A percentile compares a stretch with the other conserved stretches of the same genome.
Conservation (phyloP, 2,888 invertebrate genomes). For the Acrocera orbiculus region DNA sequence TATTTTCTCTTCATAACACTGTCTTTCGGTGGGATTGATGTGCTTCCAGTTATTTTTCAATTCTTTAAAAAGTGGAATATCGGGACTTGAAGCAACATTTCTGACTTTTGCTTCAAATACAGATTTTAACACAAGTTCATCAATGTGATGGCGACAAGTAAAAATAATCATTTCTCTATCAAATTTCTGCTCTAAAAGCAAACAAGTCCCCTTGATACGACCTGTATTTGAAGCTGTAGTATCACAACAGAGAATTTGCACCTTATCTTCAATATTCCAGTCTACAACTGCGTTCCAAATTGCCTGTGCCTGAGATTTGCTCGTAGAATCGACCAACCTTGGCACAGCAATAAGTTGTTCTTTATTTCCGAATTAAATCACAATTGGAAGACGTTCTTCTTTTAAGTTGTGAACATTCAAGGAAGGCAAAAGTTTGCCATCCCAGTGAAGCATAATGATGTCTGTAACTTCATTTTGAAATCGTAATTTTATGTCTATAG, state of each 20-base stretch:
- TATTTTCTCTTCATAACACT: too few relatives aligned
- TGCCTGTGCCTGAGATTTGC: slow-evolving; percentile 14
- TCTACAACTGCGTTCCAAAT: slow-evolving; percentile 13
- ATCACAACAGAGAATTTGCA: slow-evolving; percentile 15
- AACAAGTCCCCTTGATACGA: slow-evolving; percentile 15
- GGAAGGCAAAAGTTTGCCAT: slow-evolving; percentile 20
- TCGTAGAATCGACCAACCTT: slow-evolving; percentile 15
- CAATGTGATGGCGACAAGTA: slow-evolving; percentile 9
- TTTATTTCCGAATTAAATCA: slow-evolving; percentile 19
- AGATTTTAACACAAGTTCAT: slow-evolving; percentile 15
- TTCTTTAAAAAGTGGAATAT: slow-evolving; percentile 14
- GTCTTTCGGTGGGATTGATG: too few relatives aligned
- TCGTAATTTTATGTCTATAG: slow-evolving; percentile 18
- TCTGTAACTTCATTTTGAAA: slow-evolving; percentile 20
- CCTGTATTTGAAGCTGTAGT: slow-evolving; percentile 16
- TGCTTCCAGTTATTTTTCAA: too few relatives aligned
- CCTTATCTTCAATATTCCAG: slow-evolving; percentile 13
- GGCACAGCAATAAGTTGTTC: slow-evolving; percentile 18
- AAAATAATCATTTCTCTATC: slow-evolving; percentile 9
- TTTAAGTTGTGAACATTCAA: slow-evolving; percentile 10
- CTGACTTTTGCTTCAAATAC: slow-evolving; percentile 12
- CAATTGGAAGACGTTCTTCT: slow-evolving; percentile 21
- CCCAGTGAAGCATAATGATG: slow-evolving; percentile 18
- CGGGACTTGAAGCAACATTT: slow-evolving; percentile 14
- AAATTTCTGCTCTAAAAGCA: slow-evolving; percentile 13